Base-by-base conservation (phyloP, 2,888 invertebrate genomes). In the Acrocyrtus sp. region DNA sequence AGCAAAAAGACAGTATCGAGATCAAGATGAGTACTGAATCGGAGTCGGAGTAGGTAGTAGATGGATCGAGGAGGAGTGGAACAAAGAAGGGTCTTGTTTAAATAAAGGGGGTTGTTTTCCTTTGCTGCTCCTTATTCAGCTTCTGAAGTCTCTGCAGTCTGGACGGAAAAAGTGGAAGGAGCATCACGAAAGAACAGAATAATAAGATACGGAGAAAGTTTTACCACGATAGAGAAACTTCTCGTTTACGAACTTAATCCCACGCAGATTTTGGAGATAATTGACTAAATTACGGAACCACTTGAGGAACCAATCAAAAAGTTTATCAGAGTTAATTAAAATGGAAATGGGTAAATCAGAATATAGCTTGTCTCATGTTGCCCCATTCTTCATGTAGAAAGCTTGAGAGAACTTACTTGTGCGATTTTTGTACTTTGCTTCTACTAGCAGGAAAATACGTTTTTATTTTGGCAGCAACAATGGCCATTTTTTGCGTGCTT, bases 281-380 rank as follows among this genome's bases (percentile, higher is more conserved):
- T n/a, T n/a, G n/a, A n/a, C n/a, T n/a, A n/a, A n/a, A 6, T 41
- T 12, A 34, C 34, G 15, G 3, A 41, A 15, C 17, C n/a, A 41
- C 17, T 17, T 41, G 15, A 17, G 3, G 2, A 3, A n/a, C 17
- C 17, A 41, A 17, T 17, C 8, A n/a, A 17, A 47, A 4, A 47
- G 17, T 45, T 45, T 6, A n/a, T 10, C 19, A 17, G 10, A 4
- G 10, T 19, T 10, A 47, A 47, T 47, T 17, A 39, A 15, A 24
- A 66, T 66, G 66, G 66, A 66, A 41, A 57, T 57, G 47, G 66
- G 66, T 66, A 41, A 57, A 12, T 3, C 3, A 53, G 22, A 41
- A 22, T 47, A 17, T 10, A 17, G 15, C 17, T 53, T 26, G 29
- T 58, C 12, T 45, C 21, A 47, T 3, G 26, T 27, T 58, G 43